phyloP scores from a whole-genome alignment of 2,113 vertebrate species.

The Vombatus ursinus region DNA sequence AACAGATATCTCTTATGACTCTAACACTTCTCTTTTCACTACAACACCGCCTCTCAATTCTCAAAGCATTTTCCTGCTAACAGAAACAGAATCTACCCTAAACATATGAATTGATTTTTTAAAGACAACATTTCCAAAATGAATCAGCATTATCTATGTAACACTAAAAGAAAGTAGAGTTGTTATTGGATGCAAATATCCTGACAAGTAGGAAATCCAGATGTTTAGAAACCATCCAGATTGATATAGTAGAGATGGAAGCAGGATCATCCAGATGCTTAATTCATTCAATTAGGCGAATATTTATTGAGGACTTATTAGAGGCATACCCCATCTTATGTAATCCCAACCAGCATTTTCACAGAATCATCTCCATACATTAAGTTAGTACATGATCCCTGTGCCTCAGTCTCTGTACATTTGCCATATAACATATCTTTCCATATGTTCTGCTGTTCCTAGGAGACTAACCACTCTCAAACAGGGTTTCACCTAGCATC shows the following conservation, averaged over 20 bases:
- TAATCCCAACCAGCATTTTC: neutral
- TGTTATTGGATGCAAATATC: slow-evolving; percentile 36
- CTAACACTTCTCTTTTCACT: neutral
- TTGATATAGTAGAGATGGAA: neutral
- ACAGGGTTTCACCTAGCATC: neutral
- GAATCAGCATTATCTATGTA: neutral
- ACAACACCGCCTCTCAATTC: neutral
- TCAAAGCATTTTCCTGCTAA: neutral
- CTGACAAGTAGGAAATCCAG: slow-evolving; percentile 47
- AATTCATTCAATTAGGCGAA: neutral
- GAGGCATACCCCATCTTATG: neutral
- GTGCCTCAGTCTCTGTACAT: neutral
- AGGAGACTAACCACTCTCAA: neutral
- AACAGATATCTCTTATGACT: neutral
- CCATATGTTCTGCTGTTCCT: neutral
- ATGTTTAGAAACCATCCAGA: slow-evolving; percentile 45
- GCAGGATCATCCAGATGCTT: neutral
- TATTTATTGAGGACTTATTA: neutral
- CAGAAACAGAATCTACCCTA: neutral
- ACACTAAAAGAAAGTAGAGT: neutral
- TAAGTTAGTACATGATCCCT: neutral
- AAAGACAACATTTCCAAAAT: neutral
- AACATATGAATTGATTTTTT: neutral
- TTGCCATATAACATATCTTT: neutral
- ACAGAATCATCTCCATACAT: neutral